Base-by-base conservation (phyloP, 2,113 vertebrate genomes). In the Salvelinus alpinus region DNA sequence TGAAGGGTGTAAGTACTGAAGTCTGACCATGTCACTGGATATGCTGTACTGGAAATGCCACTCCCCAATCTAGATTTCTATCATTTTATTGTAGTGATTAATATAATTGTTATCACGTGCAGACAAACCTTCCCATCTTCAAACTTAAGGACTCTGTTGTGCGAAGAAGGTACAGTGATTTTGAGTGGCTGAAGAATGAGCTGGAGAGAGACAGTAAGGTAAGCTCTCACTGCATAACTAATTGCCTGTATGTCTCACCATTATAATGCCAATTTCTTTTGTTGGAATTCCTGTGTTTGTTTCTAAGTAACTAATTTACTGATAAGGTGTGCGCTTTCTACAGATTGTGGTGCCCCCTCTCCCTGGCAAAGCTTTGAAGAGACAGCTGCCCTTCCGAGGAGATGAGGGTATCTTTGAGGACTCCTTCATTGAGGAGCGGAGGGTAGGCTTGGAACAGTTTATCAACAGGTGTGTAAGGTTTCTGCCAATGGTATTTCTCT, bases 161-260 rank as follows among this genome's bases (percentile, higher is more conserved):
- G 83, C 94, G 96, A 80, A 95, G 98, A 93, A 92, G 98, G 93
- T 99, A 99, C 91, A 99, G 97, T 1, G 98, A 99, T 90, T 99
- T 99, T 81, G 98, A 99, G 76, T 99, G 98, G 98, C 87, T 99
- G 89, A 99, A 99, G 92, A 99, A 97, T 87, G 98, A 99, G 90
- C 90, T 99, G 94, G 98, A 99, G 86, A 93, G 97, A 90, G 97
- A 99, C 92, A 99, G 97, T 91, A 99, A 99, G 97, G 98, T 98
- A 88, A 92, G 94, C 72, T 59, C 18, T 47, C 29, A 57, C 38
- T 44, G 31, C 18, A 20, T 68, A 62, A 22, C 20, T n/a, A 22
- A 7, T 8, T 62, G n/a, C 14, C 59, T 62, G 7, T 24, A n/a
- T 22, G 16, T 62, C 5, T 22, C n/a, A 22, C 59, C n/a, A 22